phyloP scores from a whole-genome alignment of 2,888 invertebrate species.

The Pollenia angustigena region DNA sequence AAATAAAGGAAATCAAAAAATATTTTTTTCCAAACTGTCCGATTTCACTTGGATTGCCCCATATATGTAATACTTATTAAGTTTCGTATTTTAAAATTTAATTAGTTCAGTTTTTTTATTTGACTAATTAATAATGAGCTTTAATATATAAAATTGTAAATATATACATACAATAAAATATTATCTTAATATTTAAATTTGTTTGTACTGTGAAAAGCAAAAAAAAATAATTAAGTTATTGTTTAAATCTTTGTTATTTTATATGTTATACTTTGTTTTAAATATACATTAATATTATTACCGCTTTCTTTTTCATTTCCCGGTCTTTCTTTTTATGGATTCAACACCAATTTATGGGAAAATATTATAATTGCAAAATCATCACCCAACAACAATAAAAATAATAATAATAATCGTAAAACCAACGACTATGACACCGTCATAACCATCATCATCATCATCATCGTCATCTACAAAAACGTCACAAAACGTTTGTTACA shows the following conservation, averaged over 20 bases:
- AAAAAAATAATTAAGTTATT: background rate
- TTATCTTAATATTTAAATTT: background rate
- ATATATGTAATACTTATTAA: too few relatives aligned
- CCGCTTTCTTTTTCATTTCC: background rate
- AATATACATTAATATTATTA: slow-evolving; percentile 34
- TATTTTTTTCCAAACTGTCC: too few relatives aligned
- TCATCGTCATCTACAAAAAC: slow-evolving; percentile 21
- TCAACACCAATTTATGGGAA: slow-evolving; percentile 6
- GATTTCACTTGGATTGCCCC: too few relatives aligned
- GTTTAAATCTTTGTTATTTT: background rate
- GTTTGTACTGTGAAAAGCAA: background rate
- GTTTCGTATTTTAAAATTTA: too few relatives aligned
- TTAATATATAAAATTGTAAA: too few relatives aligned
- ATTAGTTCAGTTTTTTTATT: too few relatives aligned
- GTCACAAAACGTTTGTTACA: slow-evolving; percentile 15
- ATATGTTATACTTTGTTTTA: background rate
- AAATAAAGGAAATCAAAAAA: too few relatives aligned
- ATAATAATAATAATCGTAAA: background rate
- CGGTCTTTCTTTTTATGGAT: slow-evolving; percentile 27
- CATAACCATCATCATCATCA: background rate
- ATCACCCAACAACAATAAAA: slow-evolving; percentile 46
- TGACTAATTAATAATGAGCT: background rate
- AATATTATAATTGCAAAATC: slow-evolving; percentile 53
- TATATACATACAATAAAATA: too few relatives aligned
- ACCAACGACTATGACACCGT: slow-evolving; percentile 13